These are phyloP conservation scores for Decapterus maruadsi DNA, from an alignment of 2,797 vertebrate genomes.

Conservation along the genomic window DNA sequence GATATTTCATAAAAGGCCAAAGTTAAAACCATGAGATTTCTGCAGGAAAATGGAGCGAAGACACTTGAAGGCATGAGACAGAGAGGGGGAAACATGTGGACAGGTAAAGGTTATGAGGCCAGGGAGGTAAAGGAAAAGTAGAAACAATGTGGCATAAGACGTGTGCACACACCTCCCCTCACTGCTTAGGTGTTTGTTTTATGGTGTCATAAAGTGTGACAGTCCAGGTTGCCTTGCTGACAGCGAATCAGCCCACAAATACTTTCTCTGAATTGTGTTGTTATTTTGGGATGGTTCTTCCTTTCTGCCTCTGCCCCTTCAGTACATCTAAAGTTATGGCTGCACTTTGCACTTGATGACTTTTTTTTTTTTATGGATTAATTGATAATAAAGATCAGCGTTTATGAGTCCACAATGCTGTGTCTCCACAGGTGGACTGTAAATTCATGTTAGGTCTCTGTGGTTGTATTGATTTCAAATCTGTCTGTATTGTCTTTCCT, in stretches of 20 bases:
- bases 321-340: constrained; percentile 47
- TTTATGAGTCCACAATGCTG: constrained; percentile 57
- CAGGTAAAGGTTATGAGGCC: constrained; percentile 34
- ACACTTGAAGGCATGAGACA: background rate
- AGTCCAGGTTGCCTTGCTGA: constrained; percentile 30
- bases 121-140: constrained; percentile 5
- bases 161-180: background rate
- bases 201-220: constrained; percentile 54
- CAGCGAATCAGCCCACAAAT: constrained; percentile 25
- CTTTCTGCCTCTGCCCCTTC: constrained; percentile 34
- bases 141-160: constrained; percentile 2
- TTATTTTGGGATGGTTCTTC: constrained; percentile 54
- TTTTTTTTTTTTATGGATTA: constrained; percentile 36
- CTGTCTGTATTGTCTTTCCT: constrained; percentile 29
- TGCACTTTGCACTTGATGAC: constrained; percentile 44
- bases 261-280: constrained; percentile 3
- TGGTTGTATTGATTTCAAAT: constrained; percentile 54
- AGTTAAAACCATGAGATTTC: constrained; percentile 19
- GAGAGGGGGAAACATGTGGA: background rate
- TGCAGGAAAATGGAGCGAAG: background rate
- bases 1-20: constrained; percentile 53
- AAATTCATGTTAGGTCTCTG: constrained; percentile 58
- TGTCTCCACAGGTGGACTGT: constrained; percentile 41
- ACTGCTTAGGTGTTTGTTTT: constrained; percentile 35
- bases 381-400: constrained; percentile 65